Percentiles rank a stretch among this genome's conserved stretches.
These are phyloP conservation scores for Leucophora obtusa DNA, from an alignment of 2,888 invertebrate genomes.

Conservation along the genomic window DNA sequence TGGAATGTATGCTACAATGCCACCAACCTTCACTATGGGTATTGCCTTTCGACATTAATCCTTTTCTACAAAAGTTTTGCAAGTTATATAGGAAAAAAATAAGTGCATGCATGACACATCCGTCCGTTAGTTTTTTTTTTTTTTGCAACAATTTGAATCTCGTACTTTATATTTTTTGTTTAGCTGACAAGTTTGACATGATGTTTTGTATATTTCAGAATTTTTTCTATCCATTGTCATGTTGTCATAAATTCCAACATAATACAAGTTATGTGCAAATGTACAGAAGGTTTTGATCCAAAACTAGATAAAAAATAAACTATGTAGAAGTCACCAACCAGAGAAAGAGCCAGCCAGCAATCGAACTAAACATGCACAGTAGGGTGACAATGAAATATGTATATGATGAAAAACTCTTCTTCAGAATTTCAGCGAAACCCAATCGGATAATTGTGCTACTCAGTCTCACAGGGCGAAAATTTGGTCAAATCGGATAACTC, in stretches of 20 bases:
- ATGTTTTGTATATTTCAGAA: conserved; percentile 41
- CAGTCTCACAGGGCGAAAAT: too few species aligned
- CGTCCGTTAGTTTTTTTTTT: conserved; percentile 1
- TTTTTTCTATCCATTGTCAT: conserved; percentile 48
- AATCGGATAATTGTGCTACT: too few species aligned
- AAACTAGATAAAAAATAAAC: conserved; percentile 17
- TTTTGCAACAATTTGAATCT: conserved; percentile 38
- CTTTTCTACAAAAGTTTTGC: neutral
- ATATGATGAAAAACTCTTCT: too few species aligned
- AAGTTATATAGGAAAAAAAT: conserved; percentile 8
- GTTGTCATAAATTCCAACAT: conserved; percentile 54
- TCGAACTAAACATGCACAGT: neutral
- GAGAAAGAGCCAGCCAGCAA: neutral
- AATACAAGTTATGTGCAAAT: neutral
- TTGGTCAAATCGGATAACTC: too few species aligned
- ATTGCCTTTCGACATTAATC: neutral
- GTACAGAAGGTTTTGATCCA: neutral
- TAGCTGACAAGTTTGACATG: conserved; percentile 57
- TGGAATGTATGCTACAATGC: conserved; percentile 1
- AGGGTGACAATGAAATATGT: too few species aligned
- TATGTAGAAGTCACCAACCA: neutral
- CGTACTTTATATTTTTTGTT: conserved; percentile 39
- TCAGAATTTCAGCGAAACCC: too few species aligned
- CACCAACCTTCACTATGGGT: neutral
- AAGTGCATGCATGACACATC: conserved; percentile 36